phyloP scores from a whole-genome alignment of 2,888 invertebrate species.

The Strigamia crassipes region DNA sequence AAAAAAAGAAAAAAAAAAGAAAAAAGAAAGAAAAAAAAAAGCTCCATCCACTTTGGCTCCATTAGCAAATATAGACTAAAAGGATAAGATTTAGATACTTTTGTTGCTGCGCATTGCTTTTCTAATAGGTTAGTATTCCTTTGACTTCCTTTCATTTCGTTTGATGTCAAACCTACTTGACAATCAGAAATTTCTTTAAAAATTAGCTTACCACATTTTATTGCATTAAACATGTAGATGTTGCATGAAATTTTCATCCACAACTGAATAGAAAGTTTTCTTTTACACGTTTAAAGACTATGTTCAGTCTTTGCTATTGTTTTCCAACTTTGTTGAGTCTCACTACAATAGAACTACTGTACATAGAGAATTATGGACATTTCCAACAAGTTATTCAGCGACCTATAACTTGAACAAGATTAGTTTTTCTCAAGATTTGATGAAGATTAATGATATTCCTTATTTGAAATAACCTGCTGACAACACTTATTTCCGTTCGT shows the following conservation, averaged over 20 bases:
- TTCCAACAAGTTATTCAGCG: neutral
- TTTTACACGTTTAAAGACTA: too few relatives aligned
- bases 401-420: neutral
- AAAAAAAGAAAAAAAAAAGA: neutral
- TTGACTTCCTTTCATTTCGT: neutral
- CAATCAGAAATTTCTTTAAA: neutral
- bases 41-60: slow-evolving; percentile 2
- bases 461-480: slow-evolving; percentile 2
- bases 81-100: neutral
- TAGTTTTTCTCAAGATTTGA: neutral
- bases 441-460: neutral
- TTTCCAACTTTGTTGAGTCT: too few relatives aligned
- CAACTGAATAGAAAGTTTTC: too few relatives aligned
- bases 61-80: neutral
- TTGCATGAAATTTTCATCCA: too few relatives aligned
- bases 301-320: too few relatives aligned
- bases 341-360: neutral
- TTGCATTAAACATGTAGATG: neutral
- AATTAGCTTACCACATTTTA: neutral
- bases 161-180: neutral
- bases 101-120: slow-evolving; percentile 12
- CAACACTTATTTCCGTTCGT: neutral
- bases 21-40: neutral
- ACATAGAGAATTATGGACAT: neutral
- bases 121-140: neutral